Evolutionary conservation across 2,888 invertebrate species (phyloP), one percentile per base, ranked within the genome.

Genomic region (Steinernema scapterisci): DNA sequence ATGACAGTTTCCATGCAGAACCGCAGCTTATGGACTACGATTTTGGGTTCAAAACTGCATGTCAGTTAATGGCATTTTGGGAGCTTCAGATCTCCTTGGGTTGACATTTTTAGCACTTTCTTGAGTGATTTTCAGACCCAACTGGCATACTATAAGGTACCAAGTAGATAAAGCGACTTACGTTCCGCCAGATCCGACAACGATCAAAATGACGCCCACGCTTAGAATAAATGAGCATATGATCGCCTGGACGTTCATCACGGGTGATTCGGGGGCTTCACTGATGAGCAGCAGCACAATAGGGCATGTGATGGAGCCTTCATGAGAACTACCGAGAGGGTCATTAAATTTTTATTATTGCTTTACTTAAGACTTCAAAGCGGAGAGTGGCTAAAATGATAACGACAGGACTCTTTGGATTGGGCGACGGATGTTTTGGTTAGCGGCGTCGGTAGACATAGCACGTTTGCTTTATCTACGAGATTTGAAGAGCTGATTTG

Each of bases 271-370:
- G 38, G 38, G 38, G 9, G 38, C 38, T 38, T 38, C 38, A 38
- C 3, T n/a, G 9, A 3, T 38, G 38, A 38, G 9, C 9, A 38
- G 5, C 9, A 9, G 38, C 5, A 38, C 3, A 38, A 38, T 38
- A 38, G 48, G 48, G 48, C 48, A 48, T 44, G 48, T 48, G 48
- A 48, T 48, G 7, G 48, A 2, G 48, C 48, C 16, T 48, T 16
- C 48, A 19, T 48, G n/a, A 48, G 48, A 48, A 48, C n/a, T 19
- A 48, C 48, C 48, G 48, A 48, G 3, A 19, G n/a, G 48, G n/a
- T 19, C 48, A 48, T 48, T n/a, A 48, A 48, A 48, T n/a, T 48
- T 48, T 48, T n/a, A 48, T 48, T 48, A 48, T 48, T 48, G 48
- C 48, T 48, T 48, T 48, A 48, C 48, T 48, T 48, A 48, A 48